Evolutionary conservation across 2,888 invertebrate genomes (phyloP).

Genomic region (Ormyrus labotus): DNA sequence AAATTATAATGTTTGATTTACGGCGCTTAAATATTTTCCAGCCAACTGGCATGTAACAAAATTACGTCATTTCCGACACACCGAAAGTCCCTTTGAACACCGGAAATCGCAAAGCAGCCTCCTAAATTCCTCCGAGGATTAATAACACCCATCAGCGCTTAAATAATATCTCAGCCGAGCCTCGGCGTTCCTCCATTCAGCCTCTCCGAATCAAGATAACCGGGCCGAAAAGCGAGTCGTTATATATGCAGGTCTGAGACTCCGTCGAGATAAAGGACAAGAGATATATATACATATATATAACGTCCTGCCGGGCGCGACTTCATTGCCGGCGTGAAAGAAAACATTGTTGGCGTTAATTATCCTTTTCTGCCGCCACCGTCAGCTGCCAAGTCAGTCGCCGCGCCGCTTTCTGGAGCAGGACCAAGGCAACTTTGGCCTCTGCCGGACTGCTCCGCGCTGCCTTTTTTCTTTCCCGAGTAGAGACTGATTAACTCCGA

Average conservation of each 20-base stretch:
- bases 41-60: neutral
- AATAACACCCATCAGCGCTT: no score
- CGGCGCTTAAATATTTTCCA: neutral
- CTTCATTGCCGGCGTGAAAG: neutral
- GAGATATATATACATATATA: neutral
- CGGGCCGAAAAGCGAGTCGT: no score
- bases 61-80: neutral
- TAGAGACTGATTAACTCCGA: no score
- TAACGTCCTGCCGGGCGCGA: no score
- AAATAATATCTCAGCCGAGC: no score
- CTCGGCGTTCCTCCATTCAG: no score
- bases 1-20: conserved; percentile 17
- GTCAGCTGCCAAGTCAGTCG: conserved; percentile 33
- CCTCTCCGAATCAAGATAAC: no score
- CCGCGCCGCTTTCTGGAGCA: neutral
- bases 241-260: neutral
- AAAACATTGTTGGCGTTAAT: conserved; percentile 36
- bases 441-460: no score
- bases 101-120: neutral
- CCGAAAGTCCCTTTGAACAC: neutral
- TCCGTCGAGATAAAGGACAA: neutral
- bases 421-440: conserved; percentile 13
- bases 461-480: no score
- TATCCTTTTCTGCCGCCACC: conserved; percentile 4
- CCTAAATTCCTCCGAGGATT: neutral